phyloP scores from a whole-genome alignment of 2,113 vertebrate species.

The Dipodomys spectabilis region DNA sequence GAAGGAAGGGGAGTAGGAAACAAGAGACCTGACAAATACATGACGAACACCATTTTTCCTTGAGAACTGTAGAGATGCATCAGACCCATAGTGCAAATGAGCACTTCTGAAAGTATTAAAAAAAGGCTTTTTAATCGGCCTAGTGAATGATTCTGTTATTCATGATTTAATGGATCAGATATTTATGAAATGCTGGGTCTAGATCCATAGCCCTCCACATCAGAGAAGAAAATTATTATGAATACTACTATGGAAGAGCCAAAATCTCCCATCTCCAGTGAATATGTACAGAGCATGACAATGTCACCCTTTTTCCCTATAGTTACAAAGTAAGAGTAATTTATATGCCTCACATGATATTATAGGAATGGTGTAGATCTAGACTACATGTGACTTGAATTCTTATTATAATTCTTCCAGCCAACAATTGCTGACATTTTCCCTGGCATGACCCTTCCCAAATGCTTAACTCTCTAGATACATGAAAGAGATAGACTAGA shows the following conservation, averaged over 20 bases:
- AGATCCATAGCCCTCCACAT: background rate
- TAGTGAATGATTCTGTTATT: background rate
- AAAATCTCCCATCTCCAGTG: background rate
- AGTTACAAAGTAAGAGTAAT: constrained; percentile 7
- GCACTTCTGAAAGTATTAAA: constrained; percentile 2
- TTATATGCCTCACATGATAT: background rate
- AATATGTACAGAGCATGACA: background rate
- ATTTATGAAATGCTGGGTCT: constrained; percentile 7
- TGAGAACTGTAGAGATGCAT: background rate
- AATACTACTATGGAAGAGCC: background rate
- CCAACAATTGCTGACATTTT: background rate
- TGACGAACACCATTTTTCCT: constrained; percentile 8
- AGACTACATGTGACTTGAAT: background rate
- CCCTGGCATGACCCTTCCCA: background rate
- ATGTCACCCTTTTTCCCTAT: background rate
- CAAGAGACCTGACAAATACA: background rate
- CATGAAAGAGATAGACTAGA: background rate
- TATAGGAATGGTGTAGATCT: background rate
- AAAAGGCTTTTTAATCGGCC: background rate
- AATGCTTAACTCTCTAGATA: background rate
- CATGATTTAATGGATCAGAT: background rate
- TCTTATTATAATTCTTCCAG: background rate
- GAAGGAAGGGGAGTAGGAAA: background rate
- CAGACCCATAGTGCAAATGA: background rate
- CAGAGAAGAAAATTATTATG: background rate